Conservation (phyloP, 2,888 invertebrate genomes). For the Xanthia togata region DNA sequence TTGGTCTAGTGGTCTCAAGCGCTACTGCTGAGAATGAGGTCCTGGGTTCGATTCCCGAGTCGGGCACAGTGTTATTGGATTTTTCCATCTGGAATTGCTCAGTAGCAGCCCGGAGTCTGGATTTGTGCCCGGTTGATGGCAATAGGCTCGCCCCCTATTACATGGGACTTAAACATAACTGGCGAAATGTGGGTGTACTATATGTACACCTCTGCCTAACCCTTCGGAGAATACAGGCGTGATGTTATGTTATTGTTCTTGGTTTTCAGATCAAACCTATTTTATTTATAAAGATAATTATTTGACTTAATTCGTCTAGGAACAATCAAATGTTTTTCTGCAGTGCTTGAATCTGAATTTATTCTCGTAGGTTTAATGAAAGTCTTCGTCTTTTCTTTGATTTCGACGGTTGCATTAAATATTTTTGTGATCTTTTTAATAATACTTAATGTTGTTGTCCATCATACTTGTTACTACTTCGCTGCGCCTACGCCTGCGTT, state of each 20-base stretch:
- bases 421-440: neutral
- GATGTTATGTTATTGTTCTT: neutral
- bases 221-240: no score
- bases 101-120: no score
- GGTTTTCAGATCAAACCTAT: neutral
- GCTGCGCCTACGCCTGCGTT: slow-evolving; percentile 18
- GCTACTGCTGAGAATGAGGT: no score
- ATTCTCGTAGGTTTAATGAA: neutral
- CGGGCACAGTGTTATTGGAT: no score
- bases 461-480: neutral
- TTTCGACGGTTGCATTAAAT: neutral
- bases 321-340: neutral
- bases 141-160: no score
- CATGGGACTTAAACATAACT: no score
- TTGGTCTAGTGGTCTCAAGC: no score
- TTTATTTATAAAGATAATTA: neutral
- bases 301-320: neutral
- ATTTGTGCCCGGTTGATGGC: no score
- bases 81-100: no score
- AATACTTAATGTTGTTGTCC: neutral
- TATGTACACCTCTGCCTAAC: no score
- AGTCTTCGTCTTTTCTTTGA: neutral
- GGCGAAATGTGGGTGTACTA: no score
- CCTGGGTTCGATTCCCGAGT: no score
- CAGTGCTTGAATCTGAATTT: neutral